Base-by-base conservation (phyloP, 1,140 invertebrate species). In the Ctenoplectra terminalis region DNA sequence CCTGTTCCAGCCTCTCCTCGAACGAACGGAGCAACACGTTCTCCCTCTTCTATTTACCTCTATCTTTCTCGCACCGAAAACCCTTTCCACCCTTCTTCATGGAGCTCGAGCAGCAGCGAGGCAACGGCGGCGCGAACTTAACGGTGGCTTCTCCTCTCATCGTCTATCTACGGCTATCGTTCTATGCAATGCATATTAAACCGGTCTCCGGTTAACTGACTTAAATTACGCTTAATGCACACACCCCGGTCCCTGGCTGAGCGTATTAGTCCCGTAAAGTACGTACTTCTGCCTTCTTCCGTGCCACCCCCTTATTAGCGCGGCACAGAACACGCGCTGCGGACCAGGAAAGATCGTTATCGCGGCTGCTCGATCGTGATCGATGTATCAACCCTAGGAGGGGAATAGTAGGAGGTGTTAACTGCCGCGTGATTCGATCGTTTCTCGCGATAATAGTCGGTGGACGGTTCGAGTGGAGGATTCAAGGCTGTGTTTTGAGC, bases 181-280 rank as follows among this genome's bases (percentile, higher is more conserved):
- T 69, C 50, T 69, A 56, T 56, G 64, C 63, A 34, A 77, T 77
- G 63, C 74, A 77, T 56, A 56, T 76, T 76, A 77, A 77, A 77
- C 37, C 26, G 34, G 11, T 50, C 34, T n/a, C 4, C 48, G 13
- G 26, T 20, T 66, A 56, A 23, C 29, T n/a, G 37, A 77, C 50
- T 77, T 69, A 69, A 77, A 77, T 77, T 56, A 58, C 50, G 63
- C 26, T 34, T 56, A 69, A 69, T 69, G 37, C 64, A 69, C 26
- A 56, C 7, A 69, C 50, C 6, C 3, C 8, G 4, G 20, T 2
- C 20, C 23, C 5, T 20, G 31, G 17, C 43, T 29, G 48, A 43
- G 3, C 61, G 74, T 67, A 66, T 76, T 54, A 56, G 74, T 60
- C 54, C 15, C 56, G 40, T 48, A 48, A 56, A 76, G 61, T 54